Percentiles rank a stretch among this genome's conserved stretches.
Evolutionary conservation across 2,888 invertebrate species (phyloP).

Genomic region (Temnothorax rugatulus): DNA sequence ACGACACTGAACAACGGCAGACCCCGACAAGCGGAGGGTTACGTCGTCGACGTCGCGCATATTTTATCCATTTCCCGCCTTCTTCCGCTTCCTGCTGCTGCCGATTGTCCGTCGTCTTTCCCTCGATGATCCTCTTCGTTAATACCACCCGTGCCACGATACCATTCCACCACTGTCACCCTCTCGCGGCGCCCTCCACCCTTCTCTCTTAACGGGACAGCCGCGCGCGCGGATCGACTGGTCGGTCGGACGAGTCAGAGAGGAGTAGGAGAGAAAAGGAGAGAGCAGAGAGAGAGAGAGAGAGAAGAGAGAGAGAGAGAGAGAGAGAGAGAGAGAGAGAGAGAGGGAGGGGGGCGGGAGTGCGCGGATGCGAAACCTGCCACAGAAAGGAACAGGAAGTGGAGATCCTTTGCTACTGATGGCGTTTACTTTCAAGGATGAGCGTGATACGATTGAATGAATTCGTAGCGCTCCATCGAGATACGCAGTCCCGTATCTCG

Average conservation of each 20-base stretch:
- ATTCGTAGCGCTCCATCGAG: conserved; percentile 3
- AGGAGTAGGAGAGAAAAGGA: conserved; percentile 29
- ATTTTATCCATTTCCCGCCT: conserved; percentile 68
- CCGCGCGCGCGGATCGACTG: conserved; percentile 59
- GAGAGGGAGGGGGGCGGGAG: conserved; percentile 50
- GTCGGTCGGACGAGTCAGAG: conserved; percentile 34
- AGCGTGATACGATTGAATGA: not conserved
- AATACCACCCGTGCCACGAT: conserved; percentile 79
- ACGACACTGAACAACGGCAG: conserved; percentile 54
- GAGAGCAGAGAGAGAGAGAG: conserved; percentile 27
- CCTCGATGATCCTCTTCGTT: conserved; percentile 45
- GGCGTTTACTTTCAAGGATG: conserved; percentile 30
- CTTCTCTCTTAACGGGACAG: conserved; percentile 62
- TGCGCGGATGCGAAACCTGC: conserved; percentile 46
- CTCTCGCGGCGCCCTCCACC: conserved; percentile 77
- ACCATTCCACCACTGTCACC: conserved; percentile 56
- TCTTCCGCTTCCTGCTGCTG: conserved; percentile 49
- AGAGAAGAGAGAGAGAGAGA: conserved; percentile 7
- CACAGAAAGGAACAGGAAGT: conserved; percentile 22
- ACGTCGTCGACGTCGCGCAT: conserved; percentile 50
- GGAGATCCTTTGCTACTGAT: conserved; percentile 29
- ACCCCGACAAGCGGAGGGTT: conserved; percentile 36
- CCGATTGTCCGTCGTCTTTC: conserved; percentile 45
- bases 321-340: conserved; percentile 26
- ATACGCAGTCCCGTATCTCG: not conserved